These are phyloP conservation scores for Protula sp. DNA, from an alignment of 2,888 invertebrate genomes.

Conservation along the genomic window DNA sequence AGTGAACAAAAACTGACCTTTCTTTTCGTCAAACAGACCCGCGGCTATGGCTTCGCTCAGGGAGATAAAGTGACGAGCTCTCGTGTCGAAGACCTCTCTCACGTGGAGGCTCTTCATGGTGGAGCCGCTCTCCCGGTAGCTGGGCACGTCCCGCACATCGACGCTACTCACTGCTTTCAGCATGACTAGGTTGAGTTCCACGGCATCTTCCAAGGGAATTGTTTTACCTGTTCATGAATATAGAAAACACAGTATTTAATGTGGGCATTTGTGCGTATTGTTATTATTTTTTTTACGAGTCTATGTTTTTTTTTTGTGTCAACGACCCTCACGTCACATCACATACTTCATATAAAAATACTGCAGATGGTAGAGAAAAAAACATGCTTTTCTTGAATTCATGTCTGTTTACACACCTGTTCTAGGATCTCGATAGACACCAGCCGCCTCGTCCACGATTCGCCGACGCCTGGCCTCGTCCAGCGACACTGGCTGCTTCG, in stretches of 20 bases:
- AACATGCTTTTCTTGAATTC: too few relatives aligned
- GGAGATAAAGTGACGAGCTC: constrained; percentile 78
- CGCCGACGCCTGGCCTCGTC: constrained; percentile 63
- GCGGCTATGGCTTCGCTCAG: constrained; percentile 47
- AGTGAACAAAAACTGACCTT: too few relatives aligned
- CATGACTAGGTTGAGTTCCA: constrained; percentile 1
- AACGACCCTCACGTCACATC: too few relatives aligned
- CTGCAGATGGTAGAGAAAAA: too few relatives aligned
- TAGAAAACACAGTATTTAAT: too few relatives aligned
- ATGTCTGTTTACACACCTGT: constrained; percentile 66
- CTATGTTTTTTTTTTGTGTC: too few relatives aligned
- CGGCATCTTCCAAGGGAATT: constrained; percentile 62
- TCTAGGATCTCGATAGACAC: constrained; percentile 23
- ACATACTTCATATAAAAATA: too few relatives aligned
- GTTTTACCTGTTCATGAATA: constrained; percentile 53
- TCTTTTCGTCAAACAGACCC: constrained; percentile 21
- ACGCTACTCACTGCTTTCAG: not conserved
- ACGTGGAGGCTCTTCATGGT: not conserved
- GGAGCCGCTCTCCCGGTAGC: not conserved
- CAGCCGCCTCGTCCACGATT: constrained; percentile 59
- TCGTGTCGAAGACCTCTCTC: constrained; percentile 56
- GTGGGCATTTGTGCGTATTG: too few relatives aligned
- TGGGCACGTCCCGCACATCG: not conserved
- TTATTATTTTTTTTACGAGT: too few relatives aligned
- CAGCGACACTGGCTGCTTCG: constrained; percentile 35